phyloP scores from a whole-genome alignment of 2,888 invertebrate species.

The Cataglyphis cursor region DNA sequence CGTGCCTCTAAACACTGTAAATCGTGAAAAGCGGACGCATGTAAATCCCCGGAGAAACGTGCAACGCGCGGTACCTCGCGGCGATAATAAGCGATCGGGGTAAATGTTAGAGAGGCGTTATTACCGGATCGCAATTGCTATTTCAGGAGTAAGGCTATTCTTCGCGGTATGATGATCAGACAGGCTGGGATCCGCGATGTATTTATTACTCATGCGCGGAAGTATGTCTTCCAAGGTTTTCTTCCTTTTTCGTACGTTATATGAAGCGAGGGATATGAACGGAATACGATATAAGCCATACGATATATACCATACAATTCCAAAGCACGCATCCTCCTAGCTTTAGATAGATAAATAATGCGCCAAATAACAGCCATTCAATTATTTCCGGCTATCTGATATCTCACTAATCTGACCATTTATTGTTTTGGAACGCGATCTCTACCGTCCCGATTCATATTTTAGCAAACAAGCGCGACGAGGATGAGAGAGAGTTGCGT shows the following conservation, averaged over 20 bases:
- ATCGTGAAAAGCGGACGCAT: slow-evolving; percentile 56
- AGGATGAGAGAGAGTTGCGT: slow-evolving; percentile 35
- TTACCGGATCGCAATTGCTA: slow-evolving; percentile 71
- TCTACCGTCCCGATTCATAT: slow-evolving; percentile 69
- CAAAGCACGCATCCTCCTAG: background rate
- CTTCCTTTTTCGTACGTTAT: background rate
- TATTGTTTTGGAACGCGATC: slow-evolving; percentile 41
- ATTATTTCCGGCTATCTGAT: slow-evolving; percentile 1
- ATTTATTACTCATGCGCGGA: slow-evolving; percentile 25
- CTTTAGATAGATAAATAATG: slow-evolving; percentile 11
- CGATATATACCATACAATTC: background rate
- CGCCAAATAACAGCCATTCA: slow-evolving; percentile 8
- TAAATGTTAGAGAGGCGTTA: slow-evolving; percentile 71
- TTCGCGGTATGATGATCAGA: slow-evolving; percentile 39
- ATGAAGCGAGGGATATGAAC: background rate
- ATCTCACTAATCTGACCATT: slow-evolving; percentile 12
- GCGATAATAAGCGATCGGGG: slow-evolving; percentile 71
- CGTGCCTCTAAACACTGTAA: slow-evolving; percentile 57
- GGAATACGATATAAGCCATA: background rate
- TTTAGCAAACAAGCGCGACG: slow-evolving; percentile 56
- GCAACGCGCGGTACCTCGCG: slow-evolving; percentile 33
- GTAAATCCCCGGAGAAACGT: slow-evolving; percentile 41
- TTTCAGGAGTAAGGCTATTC: slow-evolving; percentile 65
- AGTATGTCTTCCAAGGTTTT: slow-evolving; percentile 16
- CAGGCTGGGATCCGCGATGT: background rate